Percentiles rank a stretch among this genome's conserved stretches.
These are phyloP conservation scores for Herpailurus yagouaroundi DNA, from an alignment of 2,113 vertebrate species.

Conservation along the genomic window DNA sequence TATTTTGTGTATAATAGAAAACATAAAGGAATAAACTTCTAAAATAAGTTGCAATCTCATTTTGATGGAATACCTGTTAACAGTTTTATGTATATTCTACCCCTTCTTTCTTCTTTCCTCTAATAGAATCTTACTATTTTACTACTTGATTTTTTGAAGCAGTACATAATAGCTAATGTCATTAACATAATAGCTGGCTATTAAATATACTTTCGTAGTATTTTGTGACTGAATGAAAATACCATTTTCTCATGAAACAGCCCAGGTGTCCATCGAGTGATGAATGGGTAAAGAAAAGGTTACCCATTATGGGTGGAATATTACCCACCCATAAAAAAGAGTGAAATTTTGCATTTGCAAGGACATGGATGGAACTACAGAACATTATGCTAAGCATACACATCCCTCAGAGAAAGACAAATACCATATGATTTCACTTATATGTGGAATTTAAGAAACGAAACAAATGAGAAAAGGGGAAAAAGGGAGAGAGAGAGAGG, in stretches of 20 bases:
- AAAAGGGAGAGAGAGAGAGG: too few relatives aligned
- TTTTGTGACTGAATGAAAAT: conserved; percentile 31
- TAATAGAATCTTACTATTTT: background rate
- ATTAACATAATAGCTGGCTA: background rate
- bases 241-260: background rate
- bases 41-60: background rate
- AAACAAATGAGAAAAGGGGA: too few relatives aligned
- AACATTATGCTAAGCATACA: too few relatives aligned
- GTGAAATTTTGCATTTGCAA: too few relatives aligned
- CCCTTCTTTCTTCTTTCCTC: background rate
- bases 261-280: too few relatives aligned
- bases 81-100: background rate
- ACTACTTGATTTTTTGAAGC: background rate
- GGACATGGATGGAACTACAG: too few relatives aligned
- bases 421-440: too few relatives aligned
- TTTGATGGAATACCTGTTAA: background rate
- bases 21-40: background rate
- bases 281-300: too few relatives aligned
- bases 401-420: too few relatives aligned
- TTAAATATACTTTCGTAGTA: background rate
- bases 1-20: conserved; percentile 6
- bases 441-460: too few relatives aligned
- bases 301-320: too few relatives aligned
- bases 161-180: background rate
- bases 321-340: too few relatives aligned